These are phyloP conservation scores for Ferdinandea cuprea DNA, from an alignment of 2,888 invertebrate species.

Conservation along the genomic window DNA sequence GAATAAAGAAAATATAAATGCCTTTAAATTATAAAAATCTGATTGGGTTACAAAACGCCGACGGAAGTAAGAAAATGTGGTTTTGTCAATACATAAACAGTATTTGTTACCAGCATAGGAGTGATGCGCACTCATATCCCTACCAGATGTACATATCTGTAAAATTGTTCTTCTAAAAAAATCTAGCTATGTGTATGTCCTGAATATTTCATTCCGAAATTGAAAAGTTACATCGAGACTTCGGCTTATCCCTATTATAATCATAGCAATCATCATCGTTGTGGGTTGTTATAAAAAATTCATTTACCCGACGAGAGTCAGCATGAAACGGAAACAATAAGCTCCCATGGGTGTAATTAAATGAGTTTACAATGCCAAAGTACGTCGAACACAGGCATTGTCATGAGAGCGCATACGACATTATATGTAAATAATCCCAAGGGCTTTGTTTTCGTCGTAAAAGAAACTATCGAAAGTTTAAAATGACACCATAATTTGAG, in stretches of 20 bases:
- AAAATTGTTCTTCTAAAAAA: neutral
- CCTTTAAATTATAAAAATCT: no score
- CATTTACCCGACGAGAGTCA: conserved; percentile 58
- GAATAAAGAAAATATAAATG: no score
- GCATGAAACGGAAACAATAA: conserved; percentile 65
- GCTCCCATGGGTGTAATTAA: conserved; percentile 70
- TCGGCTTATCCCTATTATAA: conserved; percentile 51
- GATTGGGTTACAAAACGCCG: no score
- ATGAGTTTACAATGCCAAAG: conserved; percentile 68
- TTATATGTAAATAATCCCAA: neutral
- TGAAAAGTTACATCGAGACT: conserved; percentile 60
- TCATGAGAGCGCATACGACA: conserved; percentile 21
- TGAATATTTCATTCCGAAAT: conserved; percentile 31
- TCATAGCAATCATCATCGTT: conserved; percentile 61
- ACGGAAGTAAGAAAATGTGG: no score
- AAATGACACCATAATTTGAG: no score
- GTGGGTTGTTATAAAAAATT: conserved; percentile 58
- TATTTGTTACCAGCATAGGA: no score
- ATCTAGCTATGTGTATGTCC: neutral
- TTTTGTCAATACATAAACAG: no score
- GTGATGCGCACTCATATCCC: no score
- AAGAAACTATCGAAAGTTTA: neutral
- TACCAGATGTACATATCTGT: no score
- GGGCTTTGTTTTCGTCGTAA: conserved; percentile 8
- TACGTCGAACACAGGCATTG: conserved; percentile 47